Evolutionary conservation across 92 coral and sea anemone genomes (phyloP), one percentile per base, ranked within the genome.

Genomic region (Virgularia gustaviana): DNA sequence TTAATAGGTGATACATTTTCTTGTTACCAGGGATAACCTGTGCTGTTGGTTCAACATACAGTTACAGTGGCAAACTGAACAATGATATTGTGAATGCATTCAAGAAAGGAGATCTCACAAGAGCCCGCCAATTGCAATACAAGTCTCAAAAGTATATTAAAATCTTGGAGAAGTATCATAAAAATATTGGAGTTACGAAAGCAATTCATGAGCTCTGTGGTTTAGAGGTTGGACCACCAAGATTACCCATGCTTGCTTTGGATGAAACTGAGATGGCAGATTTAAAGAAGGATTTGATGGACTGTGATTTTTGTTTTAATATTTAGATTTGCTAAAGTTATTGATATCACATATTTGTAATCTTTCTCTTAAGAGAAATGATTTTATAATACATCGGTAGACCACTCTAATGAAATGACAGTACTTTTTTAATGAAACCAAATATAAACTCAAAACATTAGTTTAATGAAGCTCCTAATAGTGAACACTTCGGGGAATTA

Each of bases 151-250:
- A 55, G n/a, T 55, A 55, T 27, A 10, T 55, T 2, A 24, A 27
- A 20, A 55, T 55, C 62, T 55, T 55, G 35, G 32, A 9, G 34
- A 55, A 55, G n/a, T 27, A 55, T 27, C 35, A 84, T 64, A 77
- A 72, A 0, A 70, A 79, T 13, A 55, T 53, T 6, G 85, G 76
- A 25, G 83, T 79, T 18, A 70, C 73, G 31, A 88, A 82, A 65
- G 78, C 84, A 19, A 57, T 79, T 63, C 60, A 85, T 80, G 83
- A 72, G 36, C 41, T 82, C n/a, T 84, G 70, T 9, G 90, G 95
- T 28, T 15, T 88, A 34, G 82, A 85, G 38, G 80, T 88, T 37
- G 90, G 95, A 3, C 85, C 85, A 9, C 81, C 86, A 39, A 85
- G 95, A 33, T 45, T 49, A 35, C 90, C 95, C 38, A 38, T 49